Evolutionary conservation across 2,797 vertebrate genomes (phyloP).

Genomic region (Smutsia temminckii): DNA sequence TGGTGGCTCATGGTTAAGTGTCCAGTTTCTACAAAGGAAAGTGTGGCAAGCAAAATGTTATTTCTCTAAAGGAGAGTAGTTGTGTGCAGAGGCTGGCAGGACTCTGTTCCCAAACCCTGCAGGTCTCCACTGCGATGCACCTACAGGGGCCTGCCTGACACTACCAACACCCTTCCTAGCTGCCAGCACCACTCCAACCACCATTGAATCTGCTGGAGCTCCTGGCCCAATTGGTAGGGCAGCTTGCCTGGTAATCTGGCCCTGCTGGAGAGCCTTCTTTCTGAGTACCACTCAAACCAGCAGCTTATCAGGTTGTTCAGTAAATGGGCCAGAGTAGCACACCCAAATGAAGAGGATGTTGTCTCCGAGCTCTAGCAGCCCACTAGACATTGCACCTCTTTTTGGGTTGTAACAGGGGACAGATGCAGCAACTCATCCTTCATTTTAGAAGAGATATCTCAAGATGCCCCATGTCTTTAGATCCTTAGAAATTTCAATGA

Average conservation of each 20-base stretch:
- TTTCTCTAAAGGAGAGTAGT: background rate
- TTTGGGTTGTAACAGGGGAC: background rate
- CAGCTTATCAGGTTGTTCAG: background rate
- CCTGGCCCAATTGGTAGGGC: background rate
- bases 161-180: background rate
- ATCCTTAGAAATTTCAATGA: background rate
- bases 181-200: no score
- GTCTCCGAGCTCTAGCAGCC: no score
- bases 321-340: no score
- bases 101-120: background rate
- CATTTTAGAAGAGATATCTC: background rate
- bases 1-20: background rate
- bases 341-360: no score
- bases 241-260: background rate
- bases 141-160: background rate
- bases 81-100: background rate
- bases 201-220: background rate
- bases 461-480: background rate
- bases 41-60: background rate
- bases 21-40: no score
- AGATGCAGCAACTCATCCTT: background rate
- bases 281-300: background rate
- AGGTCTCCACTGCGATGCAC: background rate
- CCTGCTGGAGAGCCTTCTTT: background rate
- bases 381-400: no score